Conservation (phyloP, 2,797 vertebrate species). For the Gymnoscopelus microlampas region DNA sequence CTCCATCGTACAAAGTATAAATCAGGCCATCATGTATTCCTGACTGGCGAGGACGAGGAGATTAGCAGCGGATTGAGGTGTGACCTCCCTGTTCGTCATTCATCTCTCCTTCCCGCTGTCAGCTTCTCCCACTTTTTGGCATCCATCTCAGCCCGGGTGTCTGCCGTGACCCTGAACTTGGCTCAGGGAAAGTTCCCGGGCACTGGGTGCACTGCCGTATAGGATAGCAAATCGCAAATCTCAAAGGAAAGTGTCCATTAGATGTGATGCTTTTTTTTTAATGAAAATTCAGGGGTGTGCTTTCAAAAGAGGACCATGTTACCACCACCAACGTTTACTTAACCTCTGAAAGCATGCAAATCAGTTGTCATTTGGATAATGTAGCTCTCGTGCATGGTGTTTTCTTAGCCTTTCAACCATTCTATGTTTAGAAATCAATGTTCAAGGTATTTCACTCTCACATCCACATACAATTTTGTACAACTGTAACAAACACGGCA, state of each 20-base stretch:
- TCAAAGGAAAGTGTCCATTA: conserved; percentile 35
- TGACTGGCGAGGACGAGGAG: conserved; percentile 66
- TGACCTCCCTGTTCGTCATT: conserved; percentile 61
- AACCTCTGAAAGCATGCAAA: conserved; percentile 30
- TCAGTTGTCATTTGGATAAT: conserved; percentile 16
- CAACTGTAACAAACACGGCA: no score
- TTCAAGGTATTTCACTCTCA: no score
- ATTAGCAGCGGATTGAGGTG: conserved; percentile 61
- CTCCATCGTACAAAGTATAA: no score
- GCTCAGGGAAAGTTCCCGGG: conserved; percentile 46
- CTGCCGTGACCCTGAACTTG: conserved; percentile 51
- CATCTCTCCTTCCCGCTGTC: conserved; percentile 25
- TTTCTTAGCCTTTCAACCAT: conserved; percentile 27
- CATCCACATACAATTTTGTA: no score
- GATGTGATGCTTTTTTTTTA: conserved; percentile 30
- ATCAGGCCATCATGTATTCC: conserved; percentile 30
- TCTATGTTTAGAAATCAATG: no score
- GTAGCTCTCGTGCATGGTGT: conserved; percentile 8
- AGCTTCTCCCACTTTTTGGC: conserved; percentile 28
- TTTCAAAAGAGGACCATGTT: conserved; percentile 24
- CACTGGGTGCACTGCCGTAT: conserved; percentile 19
- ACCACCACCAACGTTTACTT: conserved; percentile 37
- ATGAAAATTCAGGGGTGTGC: conserved; percentile 21
- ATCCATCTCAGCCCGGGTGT: conserved; percentile 31
- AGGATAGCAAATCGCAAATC: conserved; percentile 40